A percentile compares a stretch with the other conserved stretches of the same genome.
phyloP scores from a whole-genome alignment of 1,140 invertebrate species.

The Brachionus manjavacas region DNA sequence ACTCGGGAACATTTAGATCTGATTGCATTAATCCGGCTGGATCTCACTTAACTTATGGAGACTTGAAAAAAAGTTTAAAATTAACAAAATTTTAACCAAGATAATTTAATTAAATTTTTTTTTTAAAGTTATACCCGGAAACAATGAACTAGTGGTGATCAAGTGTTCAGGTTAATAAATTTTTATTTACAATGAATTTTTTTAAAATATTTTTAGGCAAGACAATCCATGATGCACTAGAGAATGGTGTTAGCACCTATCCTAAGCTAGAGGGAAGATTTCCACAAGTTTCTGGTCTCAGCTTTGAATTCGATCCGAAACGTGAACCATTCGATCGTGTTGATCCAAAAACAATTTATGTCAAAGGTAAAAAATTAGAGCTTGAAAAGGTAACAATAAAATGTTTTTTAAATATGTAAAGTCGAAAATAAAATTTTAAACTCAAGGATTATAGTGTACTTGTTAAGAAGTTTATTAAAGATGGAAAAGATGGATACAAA shows the following conservation, averaged over 20 bases:
- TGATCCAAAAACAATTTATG: conserved; percentile 52
- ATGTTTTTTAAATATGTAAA: not conserved
- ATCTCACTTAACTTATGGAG: not conserved
- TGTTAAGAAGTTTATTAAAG: not conserved
- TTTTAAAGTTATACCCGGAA: conserved; percentile 73
- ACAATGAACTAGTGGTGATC: conserved; percentile 74
- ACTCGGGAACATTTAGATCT: conserved; percentile 78
- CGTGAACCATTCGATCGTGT: conserved; percentile 66
- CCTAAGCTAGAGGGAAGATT: conserved; percentile 76
- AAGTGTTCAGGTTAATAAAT: conserved; percentile 7
- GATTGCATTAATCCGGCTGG: conserved; percentile 64
- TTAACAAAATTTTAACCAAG: too few species aligned
- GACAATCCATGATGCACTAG: conserved; percentile 66
- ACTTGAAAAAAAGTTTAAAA: conserved; percentile 31
- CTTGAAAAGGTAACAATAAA: conserved; percentile 31
- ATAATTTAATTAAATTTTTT: not conserved
- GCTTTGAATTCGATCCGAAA: conserved; percentile 75
- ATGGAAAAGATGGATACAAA: conserved; percentile 37
- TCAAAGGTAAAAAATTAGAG: not conserved
- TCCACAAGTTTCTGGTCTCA: conserved; percentile 70
- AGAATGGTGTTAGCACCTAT: conserved; percentile 72
- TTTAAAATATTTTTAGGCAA: conserved; percentile 59
- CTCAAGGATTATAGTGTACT: conserved; percentile 6
- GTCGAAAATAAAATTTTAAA: not conserved
- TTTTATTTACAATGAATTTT: not conserved